Conservation (phyloP, 2,113 vertebrate species). For the Mixornis gularis region DNA sequence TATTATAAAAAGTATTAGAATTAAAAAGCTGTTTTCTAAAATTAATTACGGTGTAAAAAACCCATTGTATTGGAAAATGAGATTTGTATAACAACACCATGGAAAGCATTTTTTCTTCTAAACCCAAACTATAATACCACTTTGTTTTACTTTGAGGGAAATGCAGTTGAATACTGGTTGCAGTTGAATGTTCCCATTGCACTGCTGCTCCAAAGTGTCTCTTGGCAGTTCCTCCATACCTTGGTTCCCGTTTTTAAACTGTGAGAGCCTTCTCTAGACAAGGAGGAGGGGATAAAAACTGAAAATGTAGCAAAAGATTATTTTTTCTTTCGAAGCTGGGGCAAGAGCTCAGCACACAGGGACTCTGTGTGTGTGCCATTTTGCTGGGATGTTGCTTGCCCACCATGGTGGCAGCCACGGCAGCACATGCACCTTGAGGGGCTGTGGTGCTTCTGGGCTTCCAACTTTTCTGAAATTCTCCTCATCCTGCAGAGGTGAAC, state of each 20-base stretch:
- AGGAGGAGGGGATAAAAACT: background rate
- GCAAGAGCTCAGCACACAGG: background rate
- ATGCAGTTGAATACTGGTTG: background rate
- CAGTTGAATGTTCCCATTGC: background rate
- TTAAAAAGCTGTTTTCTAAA: background rate
- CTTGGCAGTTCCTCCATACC: background rate
- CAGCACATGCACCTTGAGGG: accelerated
- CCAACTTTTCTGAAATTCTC: background rate
- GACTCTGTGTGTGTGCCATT: accelerated
- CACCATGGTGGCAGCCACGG: accelerated
- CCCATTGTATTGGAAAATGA: background rate
- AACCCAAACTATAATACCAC: background rate
- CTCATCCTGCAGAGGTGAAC: background rate
- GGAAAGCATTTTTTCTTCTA: background rate
- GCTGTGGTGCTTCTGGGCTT: background rate
- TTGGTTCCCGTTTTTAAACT: background rate
- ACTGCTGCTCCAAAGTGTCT: background rate
- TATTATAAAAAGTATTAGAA: background rate
- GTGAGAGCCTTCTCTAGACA: background rate
- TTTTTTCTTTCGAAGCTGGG: accelerated
- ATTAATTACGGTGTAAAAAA: background rate
- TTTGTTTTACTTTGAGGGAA: background rate
- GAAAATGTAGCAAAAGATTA: background rate
- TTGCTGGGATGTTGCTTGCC: accelerated
- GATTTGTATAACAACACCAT: background rate